Evolutionary conservation across 1,140 invertebrate species (phyloP).

Genomic region (Zaprionus kolodkinae): DNA sequence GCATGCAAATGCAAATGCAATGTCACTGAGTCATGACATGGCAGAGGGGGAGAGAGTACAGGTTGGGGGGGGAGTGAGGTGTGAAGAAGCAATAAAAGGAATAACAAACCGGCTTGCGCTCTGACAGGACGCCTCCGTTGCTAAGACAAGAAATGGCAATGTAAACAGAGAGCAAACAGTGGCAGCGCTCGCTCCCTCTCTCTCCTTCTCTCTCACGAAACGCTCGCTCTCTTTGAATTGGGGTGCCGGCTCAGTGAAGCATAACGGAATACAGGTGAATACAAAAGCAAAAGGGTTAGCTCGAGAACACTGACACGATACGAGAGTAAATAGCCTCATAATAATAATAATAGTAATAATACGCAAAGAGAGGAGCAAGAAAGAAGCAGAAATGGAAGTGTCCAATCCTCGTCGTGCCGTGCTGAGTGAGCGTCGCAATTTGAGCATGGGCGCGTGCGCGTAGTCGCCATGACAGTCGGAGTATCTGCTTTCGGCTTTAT

Average conservation of each 20-base stretch:
- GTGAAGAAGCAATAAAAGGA: slow-evolving; percentile 25
- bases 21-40: slow-evolving; percentile 75
- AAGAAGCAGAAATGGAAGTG: slow-evolving; percentile 27
- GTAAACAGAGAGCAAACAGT: slow-evolving; percentile 68
- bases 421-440: slow-evolving; percentile 51
- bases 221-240: slow-evolving; percentile 10
- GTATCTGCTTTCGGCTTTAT: slow-evolving; percentile 70
- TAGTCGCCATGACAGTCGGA: slow-evolving; percentile 65
- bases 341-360: slow-evolving; percentile 12
- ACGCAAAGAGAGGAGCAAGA: slow-evolving; percentile 14
- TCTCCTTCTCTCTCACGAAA: no score
- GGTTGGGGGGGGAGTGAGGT: background rate
- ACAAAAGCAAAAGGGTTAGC: slow-evolving; percentile 21
- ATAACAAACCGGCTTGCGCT: slow-evolving; percentile 39
- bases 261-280: slow-evolving; percentile 35
- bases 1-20: slow-evolving; percentile 77
- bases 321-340: slow-evolving; percentile 22
- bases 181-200: slow-evolving; percentile 8
- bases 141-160: slow-evolving; percentile 57
- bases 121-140: slow-evolving; percentile 65
- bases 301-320: slow-evolving; percentile 12
- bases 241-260: slow-evolving; percentile 59
- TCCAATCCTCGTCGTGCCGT: slow-evolving; percentile 8
- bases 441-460: slow-evolving; percentile 76
- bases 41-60: background rate